Evolutionary conservation across 2,888 invertebrate genomes (phyloP).

Genomic region (Lamellibrachia columna): DNA sequence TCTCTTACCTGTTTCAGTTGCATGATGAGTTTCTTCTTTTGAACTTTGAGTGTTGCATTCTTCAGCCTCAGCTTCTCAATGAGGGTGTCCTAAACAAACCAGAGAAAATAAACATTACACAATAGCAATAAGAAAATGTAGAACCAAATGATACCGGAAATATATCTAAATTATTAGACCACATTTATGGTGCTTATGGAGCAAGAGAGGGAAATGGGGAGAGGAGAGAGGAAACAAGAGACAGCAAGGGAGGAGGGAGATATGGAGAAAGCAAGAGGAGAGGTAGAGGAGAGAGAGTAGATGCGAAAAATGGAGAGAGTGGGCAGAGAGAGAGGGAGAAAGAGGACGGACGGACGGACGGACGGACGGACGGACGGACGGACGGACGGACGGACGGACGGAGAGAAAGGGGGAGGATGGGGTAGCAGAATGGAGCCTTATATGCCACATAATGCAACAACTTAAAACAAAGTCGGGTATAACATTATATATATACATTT

Average conservation of each 20-base stretch:
- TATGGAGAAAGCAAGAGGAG: not conserved
- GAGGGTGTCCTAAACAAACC: conserved; percentile 58
- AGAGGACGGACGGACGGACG: not conserved
- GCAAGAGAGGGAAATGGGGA: not conserved
- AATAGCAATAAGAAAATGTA: not conserved
- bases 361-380: too few species aligned
- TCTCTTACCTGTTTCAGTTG: conserved; percentile 63
- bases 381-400: too few species aligned
- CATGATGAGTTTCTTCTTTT: conserved; percentile 63
- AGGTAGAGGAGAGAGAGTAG: not conserved
- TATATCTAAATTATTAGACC: too few species aligned
- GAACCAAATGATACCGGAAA: not conserved
- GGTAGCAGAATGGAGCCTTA: not conserved
- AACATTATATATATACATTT: not conserved
- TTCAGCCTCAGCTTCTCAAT: conserved; percentile 64
- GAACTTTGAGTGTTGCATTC: conserved; percentile 64
- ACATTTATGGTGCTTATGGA: not conserved
- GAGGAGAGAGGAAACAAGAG: not conserved
- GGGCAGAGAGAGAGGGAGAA: not conserved
- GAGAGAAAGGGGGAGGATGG: not conserved
- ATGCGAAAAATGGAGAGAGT: not conserved
- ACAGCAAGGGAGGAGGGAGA: not conserved
- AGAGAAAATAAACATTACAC: not conserved
- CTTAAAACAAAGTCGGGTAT: not conserved
- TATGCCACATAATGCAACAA: not conserved